Evolutionary conservation across 1,140 invertebrate genomes (phyloP).

Genomic region (Eumeta japonica): DNA sequence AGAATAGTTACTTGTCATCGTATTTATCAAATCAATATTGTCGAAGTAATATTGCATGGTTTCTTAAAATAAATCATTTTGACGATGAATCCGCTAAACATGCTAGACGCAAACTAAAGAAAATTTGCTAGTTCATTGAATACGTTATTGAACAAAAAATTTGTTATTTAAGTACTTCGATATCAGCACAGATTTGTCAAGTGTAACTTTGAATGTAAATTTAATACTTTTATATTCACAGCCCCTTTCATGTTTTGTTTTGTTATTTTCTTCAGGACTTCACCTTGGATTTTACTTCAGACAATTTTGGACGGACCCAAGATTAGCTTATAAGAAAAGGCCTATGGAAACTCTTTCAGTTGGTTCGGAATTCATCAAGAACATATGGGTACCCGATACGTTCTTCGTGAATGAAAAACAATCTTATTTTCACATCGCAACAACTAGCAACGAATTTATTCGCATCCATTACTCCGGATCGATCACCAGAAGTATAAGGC

Average conservation of each 20-base stretch:
- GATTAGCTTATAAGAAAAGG: conserved; percentile 85
- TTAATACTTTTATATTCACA: background rate
- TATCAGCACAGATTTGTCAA: too few relatives aligned
- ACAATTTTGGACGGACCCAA: conserved; percentile 95
- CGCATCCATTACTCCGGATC: conserved; percentile 92
- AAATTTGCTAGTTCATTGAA: too few relatives aligned
- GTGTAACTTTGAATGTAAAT: too few relatives aligned
- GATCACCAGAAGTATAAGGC: conserved; percentile 95
- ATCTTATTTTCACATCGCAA: conserved; percentile 97
- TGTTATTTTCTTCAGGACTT: conserved; percentile 75
- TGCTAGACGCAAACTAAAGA: too few relatives aligned
- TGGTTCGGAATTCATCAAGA: conserved; percentile 93
- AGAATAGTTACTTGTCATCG: too few relatives aligned
- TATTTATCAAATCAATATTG: too few relatives aligned
- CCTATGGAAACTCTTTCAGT: conserved; percentile 86
- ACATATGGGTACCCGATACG: conserved; percentile 98
- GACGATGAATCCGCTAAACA: too few relatives aligned
- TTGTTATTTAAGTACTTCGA: too few relatives aligned
- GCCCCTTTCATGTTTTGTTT: too few relatives aligned
- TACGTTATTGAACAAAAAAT: too few relatives aligned
- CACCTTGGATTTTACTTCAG: conserved; percentile 97
- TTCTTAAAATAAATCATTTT: too few relatives aligned
- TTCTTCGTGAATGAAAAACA: conserved; percentile 99
- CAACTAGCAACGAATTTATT: conserved; percentile 97
- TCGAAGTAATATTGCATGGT: too few relatives aligned